Conservation (phyloP, 2,113 vertebrate genomes). For the Macquaria australasica region DNA sequence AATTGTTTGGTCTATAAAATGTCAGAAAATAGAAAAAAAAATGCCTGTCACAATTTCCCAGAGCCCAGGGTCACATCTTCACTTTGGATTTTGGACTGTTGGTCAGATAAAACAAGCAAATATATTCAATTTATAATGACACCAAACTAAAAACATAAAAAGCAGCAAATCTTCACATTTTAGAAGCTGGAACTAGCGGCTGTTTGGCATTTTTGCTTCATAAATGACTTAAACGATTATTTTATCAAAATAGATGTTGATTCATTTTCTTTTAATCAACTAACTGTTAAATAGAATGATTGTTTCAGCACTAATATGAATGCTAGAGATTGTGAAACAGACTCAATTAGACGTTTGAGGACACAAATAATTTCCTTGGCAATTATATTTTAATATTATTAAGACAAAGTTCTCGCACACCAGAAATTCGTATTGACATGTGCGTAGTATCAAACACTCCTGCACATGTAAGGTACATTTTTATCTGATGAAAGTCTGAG, state of each 20-base stretch:
- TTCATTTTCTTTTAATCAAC: background rate
- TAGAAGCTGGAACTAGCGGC: background rate
- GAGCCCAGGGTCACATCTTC: too few relatives aligned
- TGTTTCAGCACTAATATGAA: background rate
- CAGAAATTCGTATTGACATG: background rate
- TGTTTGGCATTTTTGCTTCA: background rate
- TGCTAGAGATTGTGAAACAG: background rate
- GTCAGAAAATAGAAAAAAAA: too few relatives aligned
- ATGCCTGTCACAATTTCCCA: too few relatives aligned
- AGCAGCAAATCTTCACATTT: too few relatives aligned
- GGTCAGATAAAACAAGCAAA: background rate
- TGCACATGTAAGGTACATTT: too few relatives aligned
- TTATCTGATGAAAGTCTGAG: too few relatives aligned
- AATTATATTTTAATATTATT: background rate
- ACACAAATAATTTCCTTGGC: background rate
- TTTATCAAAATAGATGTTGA: background rate
- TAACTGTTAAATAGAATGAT: background rate
- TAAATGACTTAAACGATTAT: background rate
- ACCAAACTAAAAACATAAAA: background rate
- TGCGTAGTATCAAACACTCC: too few relatives aligned
- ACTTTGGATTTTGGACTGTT: background rate
- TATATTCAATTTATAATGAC: background rate
- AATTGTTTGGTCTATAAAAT: too few relatives aligned
- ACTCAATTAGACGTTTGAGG: background rate
- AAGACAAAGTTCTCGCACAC: background rate